Base-by-base conservation (phyloP, 2,888 invertebrate species). In the Chaetoderma sp. region DNA sequence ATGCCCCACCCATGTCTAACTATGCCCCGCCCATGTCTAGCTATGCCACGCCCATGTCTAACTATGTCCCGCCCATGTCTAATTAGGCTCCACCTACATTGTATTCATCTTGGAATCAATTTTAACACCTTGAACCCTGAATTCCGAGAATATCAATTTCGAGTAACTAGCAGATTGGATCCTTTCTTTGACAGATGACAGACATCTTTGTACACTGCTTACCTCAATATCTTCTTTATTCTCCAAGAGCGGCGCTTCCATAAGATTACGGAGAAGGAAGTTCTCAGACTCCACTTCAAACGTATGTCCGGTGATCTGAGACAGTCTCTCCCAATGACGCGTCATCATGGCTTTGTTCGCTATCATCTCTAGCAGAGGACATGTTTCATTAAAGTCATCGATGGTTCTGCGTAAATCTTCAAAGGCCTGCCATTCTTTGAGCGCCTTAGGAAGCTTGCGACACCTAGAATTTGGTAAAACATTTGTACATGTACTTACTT, bases 311-410 rank as follows among this genome's bases (percentile, higher is more conserved):
- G 95, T 93, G 63, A 94, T 91, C 83, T 95, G 94, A 90, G 96
- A 93, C 74, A 98, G 95, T 69, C 96, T 90, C 83, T 96, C 94
- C 98, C 98, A 98, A 86, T 98, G 98, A 5, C 98, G 90, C 0
- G 93, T 92, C 87, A 96, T 96, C 97, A 98, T 97, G 0, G 97
- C 96, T 86, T 95, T 95, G 87, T 98, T 97, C 1, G 94, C 92
- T 97, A 98, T 98, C 78, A 98, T 88, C 86, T 98, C 98, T 71
- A 98, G 88, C 28, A 98, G 88, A 0, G 97, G 97, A 81, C 96
- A 97, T 92, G 96, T 96, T 84, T 98, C 98, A 85, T 96, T 97
- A 87, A 98, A 98, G 83, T 98, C 97, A 81, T 98, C 97, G 68
- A 98, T 96, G 0, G 96, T 98, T 83, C 96, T 94, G 86, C 97